These are phyloP conservation scores for Epicampocera succincta DNA, from an alignment of 2,888 invertebrate genomes.

Conservation along the genomic window DNA sequence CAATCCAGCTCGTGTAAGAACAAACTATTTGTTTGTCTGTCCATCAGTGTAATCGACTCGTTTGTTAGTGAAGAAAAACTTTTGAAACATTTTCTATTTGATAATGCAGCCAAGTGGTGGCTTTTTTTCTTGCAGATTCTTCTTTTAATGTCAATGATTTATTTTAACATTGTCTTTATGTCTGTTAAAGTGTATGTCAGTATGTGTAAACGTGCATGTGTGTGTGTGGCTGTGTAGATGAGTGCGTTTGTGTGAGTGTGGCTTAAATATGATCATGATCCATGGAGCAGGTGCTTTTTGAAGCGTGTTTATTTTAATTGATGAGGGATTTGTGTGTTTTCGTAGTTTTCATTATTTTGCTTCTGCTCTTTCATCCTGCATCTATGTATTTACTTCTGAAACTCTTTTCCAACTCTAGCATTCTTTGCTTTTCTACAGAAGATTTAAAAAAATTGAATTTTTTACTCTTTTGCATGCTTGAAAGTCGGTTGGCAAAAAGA, in stretches of 20 bases:
- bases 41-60: not conserved
- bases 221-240: not conserved
- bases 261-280: slow-evolving; percentile 59
- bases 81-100: slow-evolving; percentile 34
- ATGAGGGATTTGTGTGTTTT: slow-evolving; percentile 73
- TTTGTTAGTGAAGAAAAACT: not conserved
- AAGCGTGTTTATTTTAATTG: slow-evolving; percentile 73
- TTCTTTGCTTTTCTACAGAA: slow-evolving; percentile 9
- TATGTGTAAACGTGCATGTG: not conserved
- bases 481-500: slow-evolving; percentile 36
- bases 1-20: not conserved
- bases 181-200: not conserved
- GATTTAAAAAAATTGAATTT: slow-evolving; percentile 14
- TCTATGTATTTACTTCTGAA: not conserved
- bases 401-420: slow-evolving; percentile 1
- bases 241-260: slow-evolving; percentile 8
- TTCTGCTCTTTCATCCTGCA: slow-evolving; percentile 15
- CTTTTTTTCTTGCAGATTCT: slow-evolving; percentile 10
- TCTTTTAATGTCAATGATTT: slow-evolving; percentile 61
- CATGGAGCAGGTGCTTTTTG: slow-evolving; percentile 73
- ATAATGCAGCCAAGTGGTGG: slow-evolving; percentile 33
- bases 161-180: slow-evolving; percentile 57
- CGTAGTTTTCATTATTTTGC: slow-evolving; percentile 10
- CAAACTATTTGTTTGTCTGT: slow-evolving; percentile 5
- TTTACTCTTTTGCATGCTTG: slow-evolving; percentile 60